Conservation (phyloP, 2,888 invertebrate species). For the Epinotia bilunana region DNA sequence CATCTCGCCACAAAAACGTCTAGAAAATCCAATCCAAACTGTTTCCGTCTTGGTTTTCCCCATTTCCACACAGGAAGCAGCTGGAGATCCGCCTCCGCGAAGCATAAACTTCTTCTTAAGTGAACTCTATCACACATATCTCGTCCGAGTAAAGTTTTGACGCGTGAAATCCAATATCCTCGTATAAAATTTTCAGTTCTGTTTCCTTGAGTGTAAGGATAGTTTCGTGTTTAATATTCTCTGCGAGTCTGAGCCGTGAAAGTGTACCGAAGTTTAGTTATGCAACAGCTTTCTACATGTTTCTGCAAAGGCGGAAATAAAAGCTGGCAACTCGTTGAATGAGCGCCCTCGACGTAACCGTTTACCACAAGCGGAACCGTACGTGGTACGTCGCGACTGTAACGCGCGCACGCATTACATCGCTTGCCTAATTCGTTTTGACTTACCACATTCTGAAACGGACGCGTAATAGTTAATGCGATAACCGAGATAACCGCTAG, state of each 20-base stretch:
- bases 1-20: not conserved
- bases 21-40: conserved; percentile 17
- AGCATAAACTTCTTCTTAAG: conserved; percentile 36
- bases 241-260: conserved; percentile 24
- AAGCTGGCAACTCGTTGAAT: conserved; percentile 55
- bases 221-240: conserved; percentile 45
- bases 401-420: conserved; percentile 47
- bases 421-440: conserved; percentile 46
- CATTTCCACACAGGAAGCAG: conserved; percentile 22
- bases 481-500: not conserved
- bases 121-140: conserved; percentile 39
- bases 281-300: conserved; percentile 45
- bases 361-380: conserved; percentile 58
- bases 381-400: conserved; percentile 49
- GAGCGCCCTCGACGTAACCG: conserved; percentile 58
- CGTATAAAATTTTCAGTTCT: conserved; percentile 45
- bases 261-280: conserved; percentile 39
- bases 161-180: conserved; percentile 45
- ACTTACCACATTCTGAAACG: not conserved
- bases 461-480: conserved; percentile 11
- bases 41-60: conserved; percentile 8
- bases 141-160: conserved; percentile 41
- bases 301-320: conserved; percentile 50
- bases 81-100: conserved; percentile 18
- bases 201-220: conserved; percentile 39